These are phyloP conservation scores for Cheilosia grossa DNA, from an alignment of 2,888 invertebrate genomes.

Conservation along the genomic window DNA sequence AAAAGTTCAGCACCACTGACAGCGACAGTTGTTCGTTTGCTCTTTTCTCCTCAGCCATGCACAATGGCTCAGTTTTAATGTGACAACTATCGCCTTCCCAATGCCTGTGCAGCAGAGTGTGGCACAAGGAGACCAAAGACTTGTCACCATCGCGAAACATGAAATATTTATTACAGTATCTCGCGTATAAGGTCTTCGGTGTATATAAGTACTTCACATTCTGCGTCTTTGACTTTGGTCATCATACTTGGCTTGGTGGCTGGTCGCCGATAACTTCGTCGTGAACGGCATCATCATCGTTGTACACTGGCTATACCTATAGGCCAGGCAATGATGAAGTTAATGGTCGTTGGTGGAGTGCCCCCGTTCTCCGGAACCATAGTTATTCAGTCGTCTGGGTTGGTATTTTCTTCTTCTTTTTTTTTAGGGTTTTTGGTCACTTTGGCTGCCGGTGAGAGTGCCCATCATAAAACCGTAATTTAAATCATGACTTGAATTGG, in stretches of 20 bases:
- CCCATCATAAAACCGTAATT: conserved; percentile 64
- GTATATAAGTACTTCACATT: conserved; percentile 19
- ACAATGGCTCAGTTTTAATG: conserved; percentile 47
- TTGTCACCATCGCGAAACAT: conserved; percentile 64
- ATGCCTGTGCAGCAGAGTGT: conserved; percentile 36
- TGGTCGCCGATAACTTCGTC: conserved; percentile 3
- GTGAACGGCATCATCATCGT: conserved; percentile 37
- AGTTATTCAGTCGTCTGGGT: conserved; percentile 22
- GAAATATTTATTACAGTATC: conserved; percentile 63
- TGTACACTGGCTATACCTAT: conserved; percentile 31
- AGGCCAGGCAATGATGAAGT: conserved; percentile 51
- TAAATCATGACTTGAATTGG: conserved; percentile 62
- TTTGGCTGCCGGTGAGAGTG: conserved; percentile 43
- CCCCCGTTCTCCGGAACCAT: conserved; percentile 49
- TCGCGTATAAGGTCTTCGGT: conserved; percentile 28
- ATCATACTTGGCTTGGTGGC: conserved; percentile 35
- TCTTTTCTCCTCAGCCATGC: conserved; percentile 16
- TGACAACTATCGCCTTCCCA: conserved; percentile 62
- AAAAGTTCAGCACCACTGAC: too few species aligned
- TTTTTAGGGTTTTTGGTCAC: conserved; percentile 48
- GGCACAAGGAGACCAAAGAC: conserved; percentile 60
- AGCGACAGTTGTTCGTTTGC: not conserved
- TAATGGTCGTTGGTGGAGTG: conserved; percentile 54
- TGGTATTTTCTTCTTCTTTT: not conserved
- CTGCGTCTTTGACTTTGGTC: conserved; percentile 54